phyloP scores from a whole-genome alignment of 2,888 invertebrate species.

The Trimorus sp. region DNA sequence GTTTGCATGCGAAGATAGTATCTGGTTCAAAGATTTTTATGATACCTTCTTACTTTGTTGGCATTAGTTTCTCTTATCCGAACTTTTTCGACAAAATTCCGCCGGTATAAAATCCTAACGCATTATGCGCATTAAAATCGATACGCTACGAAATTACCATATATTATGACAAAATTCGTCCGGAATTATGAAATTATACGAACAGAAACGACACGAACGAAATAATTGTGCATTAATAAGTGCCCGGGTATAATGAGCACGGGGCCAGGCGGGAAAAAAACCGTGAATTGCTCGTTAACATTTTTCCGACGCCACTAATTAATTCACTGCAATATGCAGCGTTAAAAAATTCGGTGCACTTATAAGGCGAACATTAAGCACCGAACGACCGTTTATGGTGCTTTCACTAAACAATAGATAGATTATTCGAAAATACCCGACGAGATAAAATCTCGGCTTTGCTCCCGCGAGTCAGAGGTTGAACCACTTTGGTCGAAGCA shows the following conservation, averaged over 20 bases:
- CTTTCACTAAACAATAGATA: slow-evolving; percentile 52
- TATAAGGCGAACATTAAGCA: slow-evolving; percentile 26
- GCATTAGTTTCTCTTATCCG: slow-evolving; percentile 56
- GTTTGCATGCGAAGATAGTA: slow-evolving; percentile 61
- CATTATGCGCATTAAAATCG: slow-evolving; percentile 27
- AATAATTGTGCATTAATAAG: background rate
- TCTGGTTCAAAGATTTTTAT: slow-evolving; percentile 62
- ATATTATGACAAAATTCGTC: background rate
- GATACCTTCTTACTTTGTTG: slow-evolving; percentile 61
- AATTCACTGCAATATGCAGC: background rate
- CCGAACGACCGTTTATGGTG: background rate
- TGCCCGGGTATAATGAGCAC: background rate
- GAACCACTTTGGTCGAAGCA: slow-evolving; percentile 36
- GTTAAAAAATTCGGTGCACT: slow-evolving; percentile 2
- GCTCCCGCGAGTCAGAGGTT: slow-evolving; percentile 25
- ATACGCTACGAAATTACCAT: background rate
- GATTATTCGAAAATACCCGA: slow-evolving; percentile 22
- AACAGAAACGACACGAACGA: background rate
- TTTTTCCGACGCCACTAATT: slow-evolving; percentile 25
- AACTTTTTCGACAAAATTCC: slow-evolving; percentile 51
- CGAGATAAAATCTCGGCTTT: slow-evolving; percentile 36
- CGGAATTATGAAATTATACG: background rate
- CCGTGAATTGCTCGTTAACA: background rate
- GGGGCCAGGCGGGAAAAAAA: background rate
- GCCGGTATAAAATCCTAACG: slow-evolving; percentile 17